A percentile compares a stretch with the other conserved stretches of the same genome.
Evolutionary conservation across 2,888 invertebrate species (phyloP).

Genomic region (Ophion ellenae): DNA sequence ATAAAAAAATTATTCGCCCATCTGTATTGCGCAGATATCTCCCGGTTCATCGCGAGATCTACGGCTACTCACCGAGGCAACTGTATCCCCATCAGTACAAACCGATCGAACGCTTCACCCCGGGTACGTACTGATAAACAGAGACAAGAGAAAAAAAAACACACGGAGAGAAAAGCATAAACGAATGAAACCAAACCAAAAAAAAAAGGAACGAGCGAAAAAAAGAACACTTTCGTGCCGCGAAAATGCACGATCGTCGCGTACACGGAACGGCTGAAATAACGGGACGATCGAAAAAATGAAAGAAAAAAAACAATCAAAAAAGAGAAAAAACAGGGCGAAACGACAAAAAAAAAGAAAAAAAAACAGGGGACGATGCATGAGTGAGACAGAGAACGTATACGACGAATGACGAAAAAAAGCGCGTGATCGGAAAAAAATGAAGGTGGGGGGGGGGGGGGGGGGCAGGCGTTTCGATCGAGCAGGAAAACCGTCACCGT

Average conservation of each 20-base stretch:
- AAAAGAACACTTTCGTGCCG: conserved; percentile 5
- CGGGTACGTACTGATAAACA: conserved; percentile 89
- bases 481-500: background rate
- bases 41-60: conserved; percentile 95
- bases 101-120: conserved; percentile 90
- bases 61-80: conserved; percentile 94
- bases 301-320: conserved; percentile 32
- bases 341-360: background rate
- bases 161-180: conserved; percentile 39
- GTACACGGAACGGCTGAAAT: background rate
- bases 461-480: background rate
- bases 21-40: conserved; percentile 86
- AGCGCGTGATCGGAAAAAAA: background rate
- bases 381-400: background rate
- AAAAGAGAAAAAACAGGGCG: conserved; percentile 42
- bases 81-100: conserved; percentile 95
- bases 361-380: background rate
- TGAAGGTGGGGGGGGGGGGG: background rate
- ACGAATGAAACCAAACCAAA: conserved; percentile 20
- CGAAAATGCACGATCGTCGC: background rate
- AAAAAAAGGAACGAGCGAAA: conserved; percentile 47
- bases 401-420: background rate
- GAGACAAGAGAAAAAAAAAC: conserved; percentile 28
- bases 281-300: conserved; percentile 45
- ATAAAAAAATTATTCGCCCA: conserved; percentile 1